phyloP scores from a whole-genome alignment of 2,113 vertebrate species.

The Argyrosomus japonicus region DNA sequence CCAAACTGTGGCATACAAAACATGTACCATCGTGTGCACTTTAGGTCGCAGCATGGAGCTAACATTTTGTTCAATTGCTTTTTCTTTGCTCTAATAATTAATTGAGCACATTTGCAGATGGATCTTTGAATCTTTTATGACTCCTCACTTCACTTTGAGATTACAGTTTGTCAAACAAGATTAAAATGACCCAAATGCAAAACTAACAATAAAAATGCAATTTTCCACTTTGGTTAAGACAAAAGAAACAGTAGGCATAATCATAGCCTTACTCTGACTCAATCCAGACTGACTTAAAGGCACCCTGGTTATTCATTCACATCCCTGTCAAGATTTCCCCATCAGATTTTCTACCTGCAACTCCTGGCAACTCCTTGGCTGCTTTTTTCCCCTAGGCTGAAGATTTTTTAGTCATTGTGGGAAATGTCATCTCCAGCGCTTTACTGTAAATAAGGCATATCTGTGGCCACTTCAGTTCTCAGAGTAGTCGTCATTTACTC shows the following conservation, averaged over 20 bases:
- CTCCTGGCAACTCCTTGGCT: neutral
- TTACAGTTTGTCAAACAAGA: neutral
- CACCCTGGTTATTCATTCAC: constrained; percentile 18
- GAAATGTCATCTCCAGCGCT: neutral
- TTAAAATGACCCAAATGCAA: neutral
- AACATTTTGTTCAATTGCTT: neutral
- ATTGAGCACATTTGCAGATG: neutral
- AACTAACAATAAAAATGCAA: neutral
- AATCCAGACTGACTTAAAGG: neutral
- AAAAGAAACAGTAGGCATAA: neutral
- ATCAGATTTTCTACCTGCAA: constrained; percentile 8
- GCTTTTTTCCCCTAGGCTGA: neutral
- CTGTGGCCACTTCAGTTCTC: neutral
- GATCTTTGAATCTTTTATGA: neutral
- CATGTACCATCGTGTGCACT: neutral
- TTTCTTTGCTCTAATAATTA: neutral
- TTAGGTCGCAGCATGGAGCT: neutral
- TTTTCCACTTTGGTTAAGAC: constrained; percentile 7
- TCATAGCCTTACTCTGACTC: constrained; percentile 5
- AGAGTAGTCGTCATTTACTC: neutral
- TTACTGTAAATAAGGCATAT: neutral
- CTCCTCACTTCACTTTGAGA: neutral
- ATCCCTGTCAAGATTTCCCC: neutral
- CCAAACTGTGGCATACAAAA: neutral
- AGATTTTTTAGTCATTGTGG: neutral